Evolutionary conservation across 2,797 vertebrate species (phyloP), one percentile per base, ranked within the genome.

Genomic region (Helicolenus hilgendorfi): DNA sequence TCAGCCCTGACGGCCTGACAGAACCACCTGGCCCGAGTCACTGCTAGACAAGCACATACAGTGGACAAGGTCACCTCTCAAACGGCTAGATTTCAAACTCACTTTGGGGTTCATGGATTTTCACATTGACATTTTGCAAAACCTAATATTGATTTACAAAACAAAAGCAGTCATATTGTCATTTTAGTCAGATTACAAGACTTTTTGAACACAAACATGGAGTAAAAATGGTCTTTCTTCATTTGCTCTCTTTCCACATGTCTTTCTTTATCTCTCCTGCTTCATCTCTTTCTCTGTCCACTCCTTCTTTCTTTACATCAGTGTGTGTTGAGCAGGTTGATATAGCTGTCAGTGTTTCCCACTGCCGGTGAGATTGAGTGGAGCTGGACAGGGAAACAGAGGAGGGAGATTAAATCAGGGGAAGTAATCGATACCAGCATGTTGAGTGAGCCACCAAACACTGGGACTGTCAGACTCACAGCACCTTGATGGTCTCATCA

Each of bases 361-460:
- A 76, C 79, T 63, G 85, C 62, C 56, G 29, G 36, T 36, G 80
- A 94, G 95, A 94, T 79, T 77, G 91, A 95, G 83, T 88, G 79
- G 75, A 64, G 77, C 88, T 85, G 79, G 77, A 86, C 79, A 77
- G 84, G 80, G 76, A 86, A 89, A 92, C 86, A 90, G 89, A 93
- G 89, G 89, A 77, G 84, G 88, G 79, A 94, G 95, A 95, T 95
- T 93, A 84, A 96, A 96, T 96, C 89, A 91, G 85, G 59, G 72
- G 83, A 84, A 73, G 85, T 88, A 91, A 96, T 96, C 92, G 79
- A 97, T 96, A 92, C 56, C 81, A 78, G 55, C 85, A 79, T 91
- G 92, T 87, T 67, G 55, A 92, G 71, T 55, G 87, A 93, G 90
- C 78, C 84, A 87, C 89, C 89, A 79, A 96, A 91, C 88, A 72